These are phyloP conservation scores for Atrina japonica DNA, from an alignment of 2,888 invertebrate genomes.

Conservation along the genomic window DNA sequence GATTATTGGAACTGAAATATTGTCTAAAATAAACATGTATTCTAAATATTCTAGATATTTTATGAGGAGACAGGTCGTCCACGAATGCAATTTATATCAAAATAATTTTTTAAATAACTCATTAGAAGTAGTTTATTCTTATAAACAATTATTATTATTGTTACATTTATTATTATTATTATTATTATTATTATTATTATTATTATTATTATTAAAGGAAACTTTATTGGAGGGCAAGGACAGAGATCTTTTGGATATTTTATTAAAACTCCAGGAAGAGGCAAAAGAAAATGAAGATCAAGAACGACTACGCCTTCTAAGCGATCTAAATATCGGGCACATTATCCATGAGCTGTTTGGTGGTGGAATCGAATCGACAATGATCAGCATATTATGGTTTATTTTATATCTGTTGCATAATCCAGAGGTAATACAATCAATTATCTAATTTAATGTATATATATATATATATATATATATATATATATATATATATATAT, in stretches of 20 bases:
- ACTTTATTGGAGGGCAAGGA: constrained; percentile 25
- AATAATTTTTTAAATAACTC: no score
- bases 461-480: no score
- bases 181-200: no score
- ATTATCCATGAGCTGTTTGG: constrained; percentile 56
- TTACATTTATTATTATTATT: no score
- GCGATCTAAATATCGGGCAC: constrained; percentile 48
- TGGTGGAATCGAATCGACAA: constrained; percentile 58
- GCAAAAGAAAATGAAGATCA: constrained; percentile 34
- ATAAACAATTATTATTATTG: background rate
- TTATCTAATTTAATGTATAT: no score
- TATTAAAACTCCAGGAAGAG: constrained; percentile 42
- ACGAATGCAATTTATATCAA: no score
- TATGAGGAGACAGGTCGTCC: no score
- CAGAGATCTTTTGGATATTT: constrained; percentile 44
- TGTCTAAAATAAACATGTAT: no score
- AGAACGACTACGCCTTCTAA: constrained; percentile 34
- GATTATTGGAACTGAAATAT: no score
- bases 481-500: no score
- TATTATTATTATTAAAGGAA: constrained; percentile 26
- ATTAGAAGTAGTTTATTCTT: no score
- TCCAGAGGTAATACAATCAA: constrained; percentile 43
- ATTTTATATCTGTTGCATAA: constrained; percentile 52
- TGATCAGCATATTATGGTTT: constrained; percentile 55
- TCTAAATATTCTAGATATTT: no score